Evolutionary conservation across 2,888 invertebrate species (phyloP).

Genomic region (Mythimna loreyi): DNA sequence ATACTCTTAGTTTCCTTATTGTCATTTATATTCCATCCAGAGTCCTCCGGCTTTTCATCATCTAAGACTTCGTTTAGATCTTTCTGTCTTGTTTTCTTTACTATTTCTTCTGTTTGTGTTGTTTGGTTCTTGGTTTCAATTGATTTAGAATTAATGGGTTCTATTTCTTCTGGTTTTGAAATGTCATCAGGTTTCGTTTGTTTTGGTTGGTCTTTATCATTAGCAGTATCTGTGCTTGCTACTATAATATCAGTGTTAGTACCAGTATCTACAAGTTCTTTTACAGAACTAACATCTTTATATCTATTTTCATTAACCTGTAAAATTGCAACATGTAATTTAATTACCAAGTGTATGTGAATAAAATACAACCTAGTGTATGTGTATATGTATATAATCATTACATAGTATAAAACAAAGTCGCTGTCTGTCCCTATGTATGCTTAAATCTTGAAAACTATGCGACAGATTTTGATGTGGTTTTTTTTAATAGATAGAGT

Average conservation of each 20-base stretch:
- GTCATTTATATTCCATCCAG: constrained; percentile 74
- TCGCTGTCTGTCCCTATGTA: too few relatives aligned
- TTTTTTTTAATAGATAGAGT: too few relatives aligned
- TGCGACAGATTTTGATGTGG: too few relatives aligned
- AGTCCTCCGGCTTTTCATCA: constrained; percentile 47
- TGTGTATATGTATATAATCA: too few relatives aligned
- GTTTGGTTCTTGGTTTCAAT: constrained; percentile 48
- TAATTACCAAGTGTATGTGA: neutral
- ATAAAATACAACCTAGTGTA: too few relatives aligned
- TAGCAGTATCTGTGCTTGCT: neutral
- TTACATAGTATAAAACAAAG: too few relatives aligned
- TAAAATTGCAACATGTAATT: constrained; percentile 3
- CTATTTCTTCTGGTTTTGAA: constrained; percentile 8
- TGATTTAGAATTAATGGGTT: constrained; percentile 12
- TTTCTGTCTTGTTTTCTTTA: constrained; percentile 11
- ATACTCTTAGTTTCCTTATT: constrained; percentile 86
- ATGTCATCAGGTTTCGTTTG: neutral
- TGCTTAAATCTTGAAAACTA: too few relatives aligned
- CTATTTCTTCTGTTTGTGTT: constrained; percentile 69
- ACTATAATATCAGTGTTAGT: constrained; percentile 14
- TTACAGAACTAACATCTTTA: constrained; percentile 37
- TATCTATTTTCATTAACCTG: constrained; percentile 32
- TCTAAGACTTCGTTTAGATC: constrained; percentile 17
- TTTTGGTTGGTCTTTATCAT: neutral
- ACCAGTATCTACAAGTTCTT: constrained; percentile 19